A percentile compares a stretch with the other conserved stretches of the same genome.
Conservation (phyloP, 2,797 vertebrate species). For the Fratercula arctica region DNA sequence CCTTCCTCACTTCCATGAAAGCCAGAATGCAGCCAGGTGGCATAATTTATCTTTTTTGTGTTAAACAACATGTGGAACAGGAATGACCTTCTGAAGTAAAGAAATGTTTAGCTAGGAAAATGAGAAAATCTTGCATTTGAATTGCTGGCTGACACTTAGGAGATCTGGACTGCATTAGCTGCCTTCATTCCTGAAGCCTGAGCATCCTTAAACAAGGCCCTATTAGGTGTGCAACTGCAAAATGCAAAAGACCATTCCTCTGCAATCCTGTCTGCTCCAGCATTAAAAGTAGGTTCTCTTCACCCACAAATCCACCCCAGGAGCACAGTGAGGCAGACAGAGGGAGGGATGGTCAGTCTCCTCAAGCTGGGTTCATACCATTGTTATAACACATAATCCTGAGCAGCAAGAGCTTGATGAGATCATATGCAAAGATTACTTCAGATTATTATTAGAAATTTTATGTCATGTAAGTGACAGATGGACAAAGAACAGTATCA, state of each 20-base stretch:
- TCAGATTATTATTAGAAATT: conserved; percentile 34
- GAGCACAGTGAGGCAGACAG: background rate
- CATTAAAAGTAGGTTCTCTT: background rate
- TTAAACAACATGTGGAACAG: background rate
- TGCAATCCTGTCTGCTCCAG: background rate
- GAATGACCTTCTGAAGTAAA: background rate
- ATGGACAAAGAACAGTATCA: background rate
- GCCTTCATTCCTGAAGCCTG: background rate
- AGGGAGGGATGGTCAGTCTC: background rate
- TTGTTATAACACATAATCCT: background rate
- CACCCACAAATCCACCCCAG: background rate
- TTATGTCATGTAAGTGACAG: background rate
- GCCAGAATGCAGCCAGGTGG: background rate
- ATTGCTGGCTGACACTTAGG: background rate
- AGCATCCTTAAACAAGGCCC: background rate
- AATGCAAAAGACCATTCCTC: background rate
- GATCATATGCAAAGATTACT: conserved; percentile 30
- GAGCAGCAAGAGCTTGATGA: background rate
- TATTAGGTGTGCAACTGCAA: background rate
- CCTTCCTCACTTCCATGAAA: background rate
- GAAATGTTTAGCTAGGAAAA: background rate
- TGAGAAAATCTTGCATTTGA: background rate
- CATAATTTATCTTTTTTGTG: background rate
- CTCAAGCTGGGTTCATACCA: background rate
- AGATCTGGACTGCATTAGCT: background rate